Evolutionary conservation across 2,797 vertebrate species (phyloP).

Genomic region (Pseudomugil gertrudae): DNA sequence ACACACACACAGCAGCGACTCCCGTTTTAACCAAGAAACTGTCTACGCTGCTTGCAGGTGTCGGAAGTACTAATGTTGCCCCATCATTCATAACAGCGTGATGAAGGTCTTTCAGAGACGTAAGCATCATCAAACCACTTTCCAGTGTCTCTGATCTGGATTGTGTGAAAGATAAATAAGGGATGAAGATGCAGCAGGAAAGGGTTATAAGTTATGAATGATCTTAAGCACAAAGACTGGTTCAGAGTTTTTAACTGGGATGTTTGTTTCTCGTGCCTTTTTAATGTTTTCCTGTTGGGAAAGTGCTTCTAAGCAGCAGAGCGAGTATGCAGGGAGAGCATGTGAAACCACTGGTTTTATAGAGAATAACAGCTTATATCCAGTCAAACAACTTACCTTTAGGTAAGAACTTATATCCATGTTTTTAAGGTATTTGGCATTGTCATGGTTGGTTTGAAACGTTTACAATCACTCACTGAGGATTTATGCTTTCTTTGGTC

Average conservation of each 20-base stretch:
- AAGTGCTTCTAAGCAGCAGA: no score
- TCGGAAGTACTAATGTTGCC: constrained; percentile 30
- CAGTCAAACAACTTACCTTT: no score
- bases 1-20: constrained; percentile 8
- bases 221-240: no score
- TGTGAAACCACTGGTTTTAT: no score
- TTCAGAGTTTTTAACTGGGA: no score
- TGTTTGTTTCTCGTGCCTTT: no score
- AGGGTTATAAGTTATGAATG: no score
- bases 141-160: background rate
- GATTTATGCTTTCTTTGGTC: background rate
- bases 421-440: background rate
- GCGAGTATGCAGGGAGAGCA: no score
- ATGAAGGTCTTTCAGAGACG: background rate
- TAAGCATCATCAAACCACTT: background rate
- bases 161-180: background rate
- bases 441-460: background rate
- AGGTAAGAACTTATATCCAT: background rate
- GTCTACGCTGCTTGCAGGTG: constrained; percentile 41
- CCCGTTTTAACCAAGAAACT: constrained; percentile 15
- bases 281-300: no score
- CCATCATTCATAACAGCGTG: background rate
- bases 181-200: no score
- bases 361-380: no score
- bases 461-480: background rate